These are phyloP conservation scores for Bombus sibiricus DNA, from an alignment of 1,140 invertebrate genomes.

Conservation along the genomic window DNA sequence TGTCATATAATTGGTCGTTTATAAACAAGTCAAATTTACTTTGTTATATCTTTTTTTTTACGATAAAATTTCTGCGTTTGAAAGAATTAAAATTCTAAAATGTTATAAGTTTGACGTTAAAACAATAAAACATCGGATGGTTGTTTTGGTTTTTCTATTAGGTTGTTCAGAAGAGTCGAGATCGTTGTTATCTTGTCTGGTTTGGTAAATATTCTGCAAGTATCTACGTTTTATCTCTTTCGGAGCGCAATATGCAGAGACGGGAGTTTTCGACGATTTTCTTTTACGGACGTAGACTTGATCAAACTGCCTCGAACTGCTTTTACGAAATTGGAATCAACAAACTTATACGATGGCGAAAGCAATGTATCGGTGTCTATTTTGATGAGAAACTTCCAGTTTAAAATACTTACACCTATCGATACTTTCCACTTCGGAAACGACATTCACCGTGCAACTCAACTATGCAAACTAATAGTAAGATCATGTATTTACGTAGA, in stretches of 20 bases:
- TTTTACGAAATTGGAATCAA: background rate
- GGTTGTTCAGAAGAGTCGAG: background rate
- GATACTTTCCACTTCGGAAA: background rate
- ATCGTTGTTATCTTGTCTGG: background rate
- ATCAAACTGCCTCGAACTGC: too few relatives aligned
- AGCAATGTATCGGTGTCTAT: background rate
- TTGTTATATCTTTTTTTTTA: too few relatives aligned
- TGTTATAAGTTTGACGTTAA: background rate
- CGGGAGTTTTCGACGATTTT: background rate
- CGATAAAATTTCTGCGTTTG: too few relatives aligned
- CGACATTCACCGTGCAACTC: too few relatives aligned
- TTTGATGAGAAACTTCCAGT: background rate
- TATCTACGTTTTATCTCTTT: background rate
- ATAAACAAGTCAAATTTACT: too few relatives aligned
- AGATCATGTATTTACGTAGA: too few relatives aligned
- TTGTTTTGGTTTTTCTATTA: too few relatives aligned
- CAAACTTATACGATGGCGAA: background rate
- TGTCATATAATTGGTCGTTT: too few relatives aligned
- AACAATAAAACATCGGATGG: background rate
- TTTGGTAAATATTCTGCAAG: background rate
- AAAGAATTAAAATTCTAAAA: too few relatives aligned
- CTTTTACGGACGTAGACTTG: too few relatives aligned
- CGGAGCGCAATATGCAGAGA: background rate
- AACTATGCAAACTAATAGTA: too few relatives aligned
- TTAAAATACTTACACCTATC: background rate